Conservation (phyloP, 1,140 invertebrate genomes). For the Leptopilina boulardi region DNA sequence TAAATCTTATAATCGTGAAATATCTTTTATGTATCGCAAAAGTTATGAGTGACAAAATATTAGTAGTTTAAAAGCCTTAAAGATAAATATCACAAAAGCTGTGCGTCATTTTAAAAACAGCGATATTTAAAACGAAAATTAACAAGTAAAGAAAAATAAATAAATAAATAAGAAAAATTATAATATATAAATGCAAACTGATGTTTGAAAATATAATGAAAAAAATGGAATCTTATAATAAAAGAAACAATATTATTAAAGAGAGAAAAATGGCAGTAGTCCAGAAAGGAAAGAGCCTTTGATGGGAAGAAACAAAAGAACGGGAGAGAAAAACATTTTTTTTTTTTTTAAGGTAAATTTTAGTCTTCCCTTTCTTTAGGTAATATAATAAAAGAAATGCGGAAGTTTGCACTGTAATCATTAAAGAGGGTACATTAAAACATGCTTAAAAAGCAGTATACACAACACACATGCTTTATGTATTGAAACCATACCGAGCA, state of each 20-base stretch:
- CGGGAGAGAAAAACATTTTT: not conserved
- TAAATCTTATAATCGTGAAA: not conserved
- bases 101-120: no score
- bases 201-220: no score
- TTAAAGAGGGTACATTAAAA: slow-evolving; percentile 29
- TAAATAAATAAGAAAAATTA: no score
- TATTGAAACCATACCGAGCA: slow-evolving; percentile 5
- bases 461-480: not conserved
- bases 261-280: not conserved
- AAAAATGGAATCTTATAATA: no score
- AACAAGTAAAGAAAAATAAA: no score
- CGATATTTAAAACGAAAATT: no score
- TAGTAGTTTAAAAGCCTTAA: not conserved
- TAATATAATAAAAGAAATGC: slow-evolving; percentile 31
- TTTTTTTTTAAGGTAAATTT: not conserved
- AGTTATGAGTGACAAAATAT: not conserved
- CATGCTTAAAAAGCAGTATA: slow-evolving; percentile 25
- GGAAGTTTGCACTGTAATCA: slow-evolving; percentile 31
- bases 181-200: no score
- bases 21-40: not conserved
- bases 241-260: not conserved
- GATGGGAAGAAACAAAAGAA: not conserved
- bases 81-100: no score
- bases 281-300: not conserved
- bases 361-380: slow-evolving; percentile 1